phyloP scores from a whole-genome alignment of 2,888 invertebrate species.

The Sesia apiformis region DNA sequence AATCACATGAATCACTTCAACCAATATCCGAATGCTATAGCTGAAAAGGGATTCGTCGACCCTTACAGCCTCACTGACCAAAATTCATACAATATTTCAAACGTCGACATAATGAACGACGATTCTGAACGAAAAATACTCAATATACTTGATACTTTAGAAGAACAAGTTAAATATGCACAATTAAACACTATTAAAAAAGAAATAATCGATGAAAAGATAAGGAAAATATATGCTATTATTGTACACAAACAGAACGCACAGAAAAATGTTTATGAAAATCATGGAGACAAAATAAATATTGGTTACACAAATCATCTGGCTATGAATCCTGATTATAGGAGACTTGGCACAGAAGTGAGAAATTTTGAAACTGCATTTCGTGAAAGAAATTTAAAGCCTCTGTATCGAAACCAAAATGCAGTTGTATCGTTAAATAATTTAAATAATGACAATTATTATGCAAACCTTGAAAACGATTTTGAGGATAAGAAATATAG shows the following conservation, averaged over 20 bases:
- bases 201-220: constrained; percentile 42
- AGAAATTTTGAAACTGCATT: not conserved
- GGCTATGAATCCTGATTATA: not conserved
- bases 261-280: not conserved
- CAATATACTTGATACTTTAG: constrained; percentile 37
- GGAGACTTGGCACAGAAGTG: not conserved
- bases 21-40: not conserved
- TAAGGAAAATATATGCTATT: constrained; percentile 43
- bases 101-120: constrained; percentile 14
- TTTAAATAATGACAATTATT: constrained; percentile 1
- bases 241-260: constrained; percentile 20
- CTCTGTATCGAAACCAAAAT: not conserved
- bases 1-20: not conserved
- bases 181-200: constrained; percentile 33
- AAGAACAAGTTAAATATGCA: constrained; percentile 39
- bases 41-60: not conserved
- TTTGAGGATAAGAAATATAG: not conserved
- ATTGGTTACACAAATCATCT: not conserved
- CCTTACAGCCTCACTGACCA: not conserved
- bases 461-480: constrained; percentile 5
- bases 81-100: constrained; percentile 3
- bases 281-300: not conserved
- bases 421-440: not conserved
- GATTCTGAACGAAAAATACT: constrained; percentile 35
- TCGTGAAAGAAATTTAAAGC: not conserved